Percentiles rank a stretch among this genome's conserved stretches.
Evolutionary conservation across 2,797 vertebrate species (phyloP).

Genomic region (Scarus forsteni): DNA sequence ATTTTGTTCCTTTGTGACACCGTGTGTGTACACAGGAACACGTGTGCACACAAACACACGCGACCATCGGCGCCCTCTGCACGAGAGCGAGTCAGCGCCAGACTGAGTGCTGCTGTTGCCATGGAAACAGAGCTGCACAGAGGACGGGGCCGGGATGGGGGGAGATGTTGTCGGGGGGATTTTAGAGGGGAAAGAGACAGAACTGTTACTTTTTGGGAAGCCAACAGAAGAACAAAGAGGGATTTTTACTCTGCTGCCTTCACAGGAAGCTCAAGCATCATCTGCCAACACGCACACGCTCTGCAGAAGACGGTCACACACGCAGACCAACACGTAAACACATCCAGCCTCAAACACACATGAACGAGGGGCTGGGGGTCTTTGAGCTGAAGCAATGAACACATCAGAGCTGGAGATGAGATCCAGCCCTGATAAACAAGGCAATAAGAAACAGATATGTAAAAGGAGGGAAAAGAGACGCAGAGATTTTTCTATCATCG

Average conservation of each 20-base stretch:
- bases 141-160: constrained; percentile 30
- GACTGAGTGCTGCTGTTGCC: constrained; percentile 61
- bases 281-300: constrained; percentile 54
- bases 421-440: constrained; percentile 36
- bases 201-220: constrained; percentile 46
- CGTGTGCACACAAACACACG: constrained; percentile 30
- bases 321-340: constrained; percentile 25
- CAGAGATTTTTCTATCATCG: constrained; percentile 3
- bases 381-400: constrained; percentile 38
- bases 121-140: constrained; percentile 76
- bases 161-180: constrained; percentile 48
- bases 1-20: constrained; percentile 36
- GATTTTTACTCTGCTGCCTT: constrained; percentile 1
- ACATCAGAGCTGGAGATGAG: constrained; percentile 11
- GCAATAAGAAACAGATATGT: constrained; percentile 28
- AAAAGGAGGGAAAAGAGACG: not conserved
- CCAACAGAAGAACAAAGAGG: constrained; percentile 50
- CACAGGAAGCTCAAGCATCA: constrained; percentile 43
- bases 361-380: constrained; percentile 1
- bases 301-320: constrained; percentile 32
- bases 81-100: constrained; percentile 34
- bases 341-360: not conserved
- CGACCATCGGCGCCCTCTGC: constrained; percentile 38
- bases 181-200: constrained; percentile 17
- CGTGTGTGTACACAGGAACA: not conserved